Base-by-base conservation (phyloP, 2,888 invertebrate genomes). In the Clistopyga incitator region DNA sequence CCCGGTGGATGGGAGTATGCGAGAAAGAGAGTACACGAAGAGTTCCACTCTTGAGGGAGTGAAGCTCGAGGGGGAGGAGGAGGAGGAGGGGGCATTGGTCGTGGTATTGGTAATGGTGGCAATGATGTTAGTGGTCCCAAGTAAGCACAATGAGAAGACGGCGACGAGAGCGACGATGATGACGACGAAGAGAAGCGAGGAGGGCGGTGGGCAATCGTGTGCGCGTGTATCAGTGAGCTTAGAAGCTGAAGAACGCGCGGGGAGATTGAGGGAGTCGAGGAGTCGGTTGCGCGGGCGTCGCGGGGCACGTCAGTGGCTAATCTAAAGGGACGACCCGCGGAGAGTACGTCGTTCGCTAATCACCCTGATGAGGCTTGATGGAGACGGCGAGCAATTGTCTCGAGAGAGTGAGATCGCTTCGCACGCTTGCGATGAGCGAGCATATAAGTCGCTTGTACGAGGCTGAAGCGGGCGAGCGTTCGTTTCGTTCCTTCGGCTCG, bases 361-460 rank as follows among this genome's bases (percentile, higher is more conserved):
- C 85, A 86, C 84, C 86, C 84, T 86, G 85, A 86, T 86, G 85
- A 86, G 84, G 85, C 86, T 86, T 86, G 86, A 86, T 86, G 86
- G 85, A 84, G 81, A 79, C 85, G 84, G 85, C 74, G 74, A 70
- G 78, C 84, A 84, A 84, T 88, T 88, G 88, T 88, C 88, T 88
- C 88, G 86, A 89, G 80, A 84, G 83, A 84, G 89, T 89, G 89
- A 89, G 88, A 89, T 88, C 89, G 88, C 89, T 90, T 89, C 89
- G 89, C 89, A 89, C 90, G 85, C 87, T 88, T 84, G 84, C 84
- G 54, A 72, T n/a, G n/a, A n/a, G n/a, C n/a, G 68, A 50, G 15
- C 34, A 25, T 25, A 59, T 65, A 23, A 15, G 42, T 67, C 52
- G 59, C 38, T 67, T 29, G 65, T 29, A 71, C 70, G n/a, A n/a